These are phyloP conservation scores for Eidolon dupreanum DNA, from an alignment of 2,797 vertebrate genomes.

Conservation along the genomic window DNA sequence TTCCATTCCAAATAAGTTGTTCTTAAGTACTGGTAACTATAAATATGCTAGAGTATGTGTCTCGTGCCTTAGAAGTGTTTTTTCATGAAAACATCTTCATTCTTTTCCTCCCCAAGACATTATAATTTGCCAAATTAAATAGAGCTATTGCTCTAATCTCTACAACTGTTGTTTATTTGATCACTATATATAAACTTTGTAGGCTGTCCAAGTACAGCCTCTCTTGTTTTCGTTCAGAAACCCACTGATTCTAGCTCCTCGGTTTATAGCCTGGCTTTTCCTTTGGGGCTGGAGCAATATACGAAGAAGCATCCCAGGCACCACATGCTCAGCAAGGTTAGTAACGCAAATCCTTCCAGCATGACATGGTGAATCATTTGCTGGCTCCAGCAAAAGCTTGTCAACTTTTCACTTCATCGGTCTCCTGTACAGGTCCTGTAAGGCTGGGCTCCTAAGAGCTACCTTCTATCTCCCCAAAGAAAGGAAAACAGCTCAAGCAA, in stretches of 20 bases:
- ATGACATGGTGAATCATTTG: background rate
- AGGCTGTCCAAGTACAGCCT: slow-evolving; percentile 65
- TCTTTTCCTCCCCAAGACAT: background rate
- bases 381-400: slow-evolving; percentile 16
- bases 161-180: slow-evolving; percentile 62
- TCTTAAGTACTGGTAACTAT: background rate
- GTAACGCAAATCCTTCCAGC: slow-evolving; percentile 32
- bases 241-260: slow-evolving; percentile 48
- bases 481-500: background rate
- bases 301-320: slow-evolving; percentile 54
- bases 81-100: slow-evolving; percentile 16
- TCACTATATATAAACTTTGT: slow-evolving; percentile 58
- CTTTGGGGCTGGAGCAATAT: slow-evolving; percentile 67
- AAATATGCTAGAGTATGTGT: background rate
- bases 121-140: slow-evolving; percentile 53
- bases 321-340: slow-evolving; percentile 62
- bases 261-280: slow-evolving; percentile 77
- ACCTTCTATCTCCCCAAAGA: slow-evolving; percentile 6
- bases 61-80: background rate
- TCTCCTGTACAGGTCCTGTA: slow-evolving; percentile 34
- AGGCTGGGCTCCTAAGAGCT: background rate
- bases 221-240: slow-evolving; percentile 77
- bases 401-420: background rate
- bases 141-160: slow-evolving; percentile 2
- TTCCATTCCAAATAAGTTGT: background rate